These are phyloP conservation scores for Lasioglossum vierecki DNA, from an alignment of 2,888 invertebrate genomes.

Conservation along the genomic window DNA sequence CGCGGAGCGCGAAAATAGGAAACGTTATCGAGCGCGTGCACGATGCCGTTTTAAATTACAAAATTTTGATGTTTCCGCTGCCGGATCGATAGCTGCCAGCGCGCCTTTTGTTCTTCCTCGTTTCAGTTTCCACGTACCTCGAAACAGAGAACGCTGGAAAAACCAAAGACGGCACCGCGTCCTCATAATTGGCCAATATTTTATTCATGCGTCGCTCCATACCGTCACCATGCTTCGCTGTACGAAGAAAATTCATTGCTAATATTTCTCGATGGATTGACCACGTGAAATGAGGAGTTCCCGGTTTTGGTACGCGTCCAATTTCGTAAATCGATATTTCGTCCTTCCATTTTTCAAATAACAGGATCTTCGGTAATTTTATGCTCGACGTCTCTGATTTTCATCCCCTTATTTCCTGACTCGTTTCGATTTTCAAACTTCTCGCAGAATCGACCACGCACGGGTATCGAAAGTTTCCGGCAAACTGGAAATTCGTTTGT, in stretches of 20 bases:
- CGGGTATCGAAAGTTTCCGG: not conserved
- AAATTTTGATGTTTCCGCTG: not conserved
- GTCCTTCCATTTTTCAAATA: not conserved
- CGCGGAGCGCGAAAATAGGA: not conserved
- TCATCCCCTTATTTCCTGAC: not conserved
- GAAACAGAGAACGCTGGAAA: too few species aligned
- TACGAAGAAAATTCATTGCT: not conserved
- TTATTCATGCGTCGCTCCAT: not conserved
- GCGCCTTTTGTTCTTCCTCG: not conserved
- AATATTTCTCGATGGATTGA: not conserved
- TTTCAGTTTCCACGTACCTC: not conserved
- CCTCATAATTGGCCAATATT: not conserved
- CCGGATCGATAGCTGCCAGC: not conserved
- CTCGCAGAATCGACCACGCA: not conserved
- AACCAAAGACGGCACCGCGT: not conserved
- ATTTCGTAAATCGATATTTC: not conserved
- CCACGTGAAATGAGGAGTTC: not conserved
- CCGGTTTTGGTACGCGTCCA: not conserved
- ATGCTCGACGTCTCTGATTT: not conserved
- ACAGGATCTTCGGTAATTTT: not conserved
- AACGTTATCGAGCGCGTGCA: not conserved
- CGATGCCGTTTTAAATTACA: conserved; percentile 12
- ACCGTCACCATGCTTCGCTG: not conserved
- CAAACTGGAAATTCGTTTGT: not conserved
- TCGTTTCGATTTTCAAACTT: not conserved